Evolutionary conservation across 2,888 invertebrate species (phyloP), one percentile per base, ranked within the genome.

Genomic region (Oconnorella tubifera): DNA sequence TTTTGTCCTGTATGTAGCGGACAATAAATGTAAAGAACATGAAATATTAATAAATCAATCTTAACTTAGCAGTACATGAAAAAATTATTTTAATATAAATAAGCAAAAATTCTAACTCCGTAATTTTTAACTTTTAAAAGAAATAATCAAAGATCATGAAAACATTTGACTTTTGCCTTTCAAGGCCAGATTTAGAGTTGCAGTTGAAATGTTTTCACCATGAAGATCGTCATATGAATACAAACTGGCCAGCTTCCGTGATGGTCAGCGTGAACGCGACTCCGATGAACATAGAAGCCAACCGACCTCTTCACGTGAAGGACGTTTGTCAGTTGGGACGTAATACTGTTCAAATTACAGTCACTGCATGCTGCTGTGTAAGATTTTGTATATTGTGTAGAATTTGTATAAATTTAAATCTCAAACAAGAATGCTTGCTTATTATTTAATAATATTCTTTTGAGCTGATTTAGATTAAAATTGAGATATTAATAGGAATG

Each of bases 201-300:
- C 66, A 66, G 48, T 29, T 66, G 59, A 66, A 66, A 50, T 66
- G 66, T 55, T 66, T 63, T 31, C 66, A 66, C 62, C 64, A 66
- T 59, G 66, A 66, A 55, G 66, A 66, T 59, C 50, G 62, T 10
- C 48, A 40, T 33, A 66, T 66, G 66, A 66, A 33, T 23, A 66
- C 66, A 51, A 66, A 66, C 59, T 66, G 66, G 66, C 66, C 66
- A 4, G 57, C 66, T n/a, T 57, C 66, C 53, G 62, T 66, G 33
- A 66, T 57, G 62, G 62, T 66, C 62, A 66, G 62, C 66, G 56
- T 66, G 59, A 66, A 66, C 62, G 64, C 66, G n/a, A 62, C 57
- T 14, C 66, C 66, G 14, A 56, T 66, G 57, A 63, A 32, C 62
- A 66, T 66, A 23, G 66, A 66, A 25, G 28, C 62, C 33, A 59